Base-by-base conservation (phyloP, 2,797 vertebrate species). In the Vespertilio murinus region DNA sequence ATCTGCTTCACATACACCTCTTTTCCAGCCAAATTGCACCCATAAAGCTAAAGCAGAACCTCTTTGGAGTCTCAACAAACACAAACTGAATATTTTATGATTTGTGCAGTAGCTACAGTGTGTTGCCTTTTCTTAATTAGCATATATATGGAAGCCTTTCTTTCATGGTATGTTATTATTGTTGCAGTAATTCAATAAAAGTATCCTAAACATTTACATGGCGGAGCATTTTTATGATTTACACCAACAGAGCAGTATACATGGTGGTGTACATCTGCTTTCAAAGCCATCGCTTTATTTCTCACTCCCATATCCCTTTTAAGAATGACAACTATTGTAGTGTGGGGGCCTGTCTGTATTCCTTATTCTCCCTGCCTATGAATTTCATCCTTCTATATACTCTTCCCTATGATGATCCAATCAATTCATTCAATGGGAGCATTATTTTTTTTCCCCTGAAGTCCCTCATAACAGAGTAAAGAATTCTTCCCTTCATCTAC, bases 1-100 rank as follows among this genome's bases (percentile, higher is more conserved):
- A 95, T 96, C 97, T 97, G 96, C 87, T 97, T 79, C 89, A 40
- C 20, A 42, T 8, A 78, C 52, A 90, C 71, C 49, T 93, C 81
- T 52, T 95, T 95, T 77, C 52, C 90, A 97, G 96, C 59, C 95
- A 97, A 97, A 97, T 85, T 96, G 56, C 88, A 96, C 91, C 97
- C 91, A 93, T 94, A 90, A 97, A 96, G 86, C 88, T 74, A 40
- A 88, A 96, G 3, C 17, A 86, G 79, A 96, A 89, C 59, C 67
- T 88, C 88, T 95, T 71, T 91, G 77, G 91, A 97, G 91, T 64
- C 93, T 83, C 92, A 82, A 42, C 81, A 96, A 95, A 96, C 33
- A 75, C 0, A 13, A 94, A 54, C 64, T 95, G 93, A 74, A n/a
- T 96, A 89, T 91, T 97, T 97, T 96, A 96, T 96, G 88, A 85